Evolutionary conservation across 23 tunicate species (phyloP).

Genomic region (Botrylloides violaceus): DNA sequence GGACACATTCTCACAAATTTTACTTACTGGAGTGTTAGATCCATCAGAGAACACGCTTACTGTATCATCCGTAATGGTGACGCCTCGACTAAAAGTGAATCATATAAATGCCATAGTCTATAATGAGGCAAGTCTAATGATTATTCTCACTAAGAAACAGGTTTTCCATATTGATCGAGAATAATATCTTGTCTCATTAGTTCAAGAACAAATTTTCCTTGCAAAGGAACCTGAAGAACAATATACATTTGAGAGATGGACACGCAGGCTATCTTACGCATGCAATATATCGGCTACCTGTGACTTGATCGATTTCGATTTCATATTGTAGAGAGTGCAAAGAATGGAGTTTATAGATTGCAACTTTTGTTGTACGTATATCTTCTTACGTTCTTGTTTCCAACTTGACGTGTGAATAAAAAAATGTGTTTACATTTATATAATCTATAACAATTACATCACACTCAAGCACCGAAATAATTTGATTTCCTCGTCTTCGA

Average conservation of each 20-base stretch:
- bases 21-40: constrained; percentile 20
- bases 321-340: constrained; percentile 74
- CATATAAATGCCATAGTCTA: too few species aligned
- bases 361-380: constrained; percentile 35
- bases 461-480: constrained; percentile 3
- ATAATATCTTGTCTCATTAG: constrained; percentile 44
- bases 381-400: constrained; percentile 27
- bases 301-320: constrained; percentile 27
- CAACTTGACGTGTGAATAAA: constrained; percentile 24
- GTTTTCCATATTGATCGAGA: constrained; percentile 53
- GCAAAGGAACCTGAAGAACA: constrained; percentile 31
- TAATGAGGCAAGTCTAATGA: background rate
- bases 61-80: constrained; percentile 7
- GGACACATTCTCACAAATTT: background rate
- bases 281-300: constrained; percentile 25
- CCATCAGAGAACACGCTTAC: constrained; percentile 20
- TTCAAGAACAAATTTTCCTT: constrained; percentile 33
- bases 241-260: background rate
- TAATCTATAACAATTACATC: too few species aligned
- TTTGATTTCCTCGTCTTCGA: constrained; percentile 37
- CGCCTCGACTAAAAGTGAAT: constrained; percentile 6
- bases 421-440: too few species aligned
- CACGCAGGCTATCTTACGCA: background rate
- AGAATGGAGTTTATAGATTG: constrained; percentile 54
- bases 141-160: constrained; percentile 35